A percentile compares a stretch with the other conserved stretches of the same genome.
These are phyloP conservation scores for Montipora efflorescens DNA, from an alignment of 64 coral and sea anemone genomes.

Conservation along the genomic window DNA sequence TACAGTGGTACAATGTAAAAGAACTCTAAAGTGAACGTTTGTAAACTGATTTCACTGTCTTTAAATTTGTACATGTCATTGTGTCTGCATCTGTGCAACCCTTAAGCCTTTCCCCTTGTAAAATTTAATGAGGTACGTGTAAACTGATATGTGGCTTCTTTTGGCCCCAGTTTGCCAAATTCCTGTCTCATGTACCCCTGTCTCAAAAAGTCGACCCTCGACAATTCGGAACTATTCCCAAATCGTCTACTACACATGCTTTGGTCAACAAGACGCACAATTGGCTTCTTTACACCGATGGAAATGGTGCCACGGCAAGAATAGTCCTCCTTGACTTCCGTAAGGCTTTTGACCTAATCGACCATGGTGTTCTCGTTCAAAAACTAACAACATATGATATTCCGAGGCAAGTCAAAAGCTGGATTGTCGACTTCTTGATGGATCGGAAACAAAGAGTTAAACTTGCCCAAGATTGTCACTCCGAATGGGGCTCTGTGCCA, in stretches of 20 bases:
- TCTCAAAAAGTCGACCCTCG: too few species aligned
- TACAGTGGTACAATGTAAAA: too few species aligned
- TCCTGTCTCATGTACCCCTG: too few species aligned
- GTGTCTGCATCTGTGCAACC: too few species aligned
- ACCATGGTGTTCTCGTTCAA: not conserved
- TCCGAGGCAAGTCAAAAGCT: not conserved
- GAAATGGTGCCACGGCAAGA: conserved; percentile 52
- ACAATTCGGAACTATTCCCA: too few species aligned
- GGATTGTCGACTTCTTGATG: not conserved
- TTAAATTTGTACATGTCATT: too few species aligned
- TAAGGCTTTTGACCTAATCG: conserved; percentile 36
- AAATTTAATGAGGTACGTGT: too few species aligned
- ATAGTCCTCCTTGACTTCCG: conserved; percentile 42
- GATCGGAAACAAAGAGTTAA: not conserved
- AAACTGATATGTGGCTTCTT: too few species aligned
- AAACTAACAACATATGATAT: not conserved
- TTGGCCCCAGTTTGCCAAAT: too few species aligned
- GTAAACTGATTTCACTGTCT: too few species aligned
- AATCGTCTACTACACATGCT: not conserved
- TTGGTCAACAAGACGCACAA: not conserved
- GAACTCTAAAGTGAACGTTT: too few species aligned
- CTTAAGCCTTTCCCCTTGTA: too few species aligned
- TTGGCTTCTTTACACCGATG: conserved; percentile 14
- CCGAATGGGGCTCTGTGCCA: not conserved
- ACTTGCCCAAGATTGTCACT: not conserved